Base-by-base conservation (phyloP, 2,113 vertebrate species). In the Boulengeromyrus knoepffleri region DNA sequence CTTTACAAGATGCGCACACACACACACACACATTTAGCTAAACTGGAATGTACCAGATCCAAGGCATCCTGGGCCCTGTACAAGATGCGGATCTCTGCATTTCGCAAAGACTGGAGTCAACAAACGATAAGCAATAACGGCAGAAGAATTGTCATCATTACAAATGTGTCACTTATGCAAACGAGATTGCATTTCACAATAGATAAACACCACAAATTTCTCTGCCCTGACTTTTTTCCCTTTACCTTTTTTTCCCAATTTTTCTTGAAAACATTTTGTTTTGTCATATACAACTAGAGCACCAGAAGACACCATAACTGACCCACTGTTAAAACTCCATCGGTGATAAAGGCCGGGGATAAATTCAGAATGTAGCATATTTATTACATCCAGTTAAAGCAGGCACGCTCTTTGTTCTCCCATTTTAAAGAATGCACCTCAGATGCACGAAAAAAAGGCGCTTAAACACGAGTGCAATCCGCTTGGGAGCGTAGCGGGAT, bases 1-100 rank as follows among this genome's bases (percentile, higher is more conserved):
- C 96, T 97, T 96, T 96, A 96, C 96, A 96, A 96, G 94, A 95
- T 58, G 13, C 42, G 17, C 15, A 46, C 36, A 53, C 87, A 47
- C 53, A 66, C 46, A 77, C 53, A 53, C 39, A 74, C 89, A 47
- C 31, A 53, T 90, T 91, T 92, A 93, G 93, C 92, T 93, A 91
- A 90, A 92, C 91, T 92, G 92, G 92, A 95, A 93, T 93, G 91
- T 91, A 92, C 89, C 92, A 91, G 93, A 94, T 93, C 62, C 87
- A 90, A 12, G 39, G 13, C 84, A 93, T 90, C 87, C 17, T 92
- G 92, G 93, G 93, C 87, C 91, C 93, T 53, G 90, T 88, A 89
- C 13, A 85, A 85, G 93, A 92, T 58, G 15, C 89, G 58, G 52
- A 91, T 89, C 80, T 47, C 24, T 36, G 66, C 88, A 89, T 90